Evolutionary conservation across 2,888 invertebrate species (phyloP), one percentile per base, ranked within the genome.

Genomic region (Apamea anceps): DNA sequence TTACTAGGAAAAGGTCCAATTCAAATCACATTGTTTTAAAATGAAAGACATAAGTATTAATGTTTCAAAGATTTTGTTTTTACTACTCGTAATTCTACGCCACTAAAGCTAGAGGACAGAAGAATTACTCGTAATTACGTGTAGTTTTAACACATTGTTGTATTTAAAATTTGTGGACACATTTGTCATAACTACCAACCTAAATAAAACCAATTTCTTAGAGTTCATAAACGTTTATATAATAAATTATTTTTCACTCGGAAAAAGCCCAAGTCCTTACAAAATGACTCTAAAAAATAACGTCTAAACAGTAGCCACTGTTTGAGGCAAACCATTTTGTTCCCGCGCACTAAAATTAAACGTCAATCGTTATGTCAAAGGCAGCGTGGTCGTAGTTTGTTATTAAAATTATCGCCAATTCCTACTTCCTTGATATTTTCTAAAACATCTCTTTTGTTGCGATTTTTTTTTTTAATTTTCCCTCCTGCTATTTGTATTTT

Each of bases 291-390:
- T 6, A 68, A 74, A 77, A 80, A 83, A 86, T 81, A 79, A 73
- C 79, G 68, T 80, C 71, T 91, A 90, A 92, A 90, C 91, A 91
- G 88, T 87, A 80, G 78, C 89, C 77, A 91, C 93, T 92, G 92
- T 93, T 87, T 88, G 75, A 85, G 87, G 85, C 87, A 77, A 87
- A 85, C 87, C 85, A 88, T 94, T 93, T 92, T 94, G 91, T 94
- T 94, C 91, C 90, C 91, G 91, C 87, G 91, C 90, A 94, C 95
- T 95, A 95, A 96, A 96, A 96, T 96, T 96, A 96, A 96, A 96
- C 93, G 96, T 96, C 96, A 95, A 94, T 95, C 95, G 92, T 88
- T 91, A 91, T 92, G 96, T 94, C 96, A 93, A 87, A 87, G 84
- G 88, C 96, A 96, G 94, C 80, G 86, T 90, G 74, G 89, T 86